phyloP scores from a whole-genome alignment of 2,113 vertebrate species.

The Tricholaema leucomelas region DNA sequence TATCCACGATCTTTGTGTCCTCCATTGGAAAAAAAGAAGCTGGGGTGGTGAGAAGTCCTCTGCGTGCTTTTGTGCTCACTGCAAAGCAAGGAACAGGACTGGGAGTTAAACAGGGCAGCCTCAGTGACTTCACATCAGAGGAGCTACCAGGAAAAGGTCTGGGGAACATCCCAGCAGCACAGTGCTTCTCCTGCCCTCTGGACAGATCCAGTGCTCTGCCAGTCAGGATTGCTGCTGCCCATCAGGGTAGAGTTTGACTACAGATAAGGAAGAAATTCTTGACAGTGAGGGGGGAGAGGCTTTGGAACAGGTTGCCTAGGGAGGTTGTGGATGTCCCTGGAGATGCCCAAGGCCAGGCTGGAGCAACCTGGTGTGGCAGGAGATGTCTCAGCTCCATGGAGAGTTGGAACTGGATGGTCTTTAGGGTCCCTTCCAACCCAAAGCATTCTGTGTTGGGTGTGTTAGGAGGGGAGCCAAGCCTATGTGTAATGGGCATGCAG shows the following conservation, averaged over 20 bases:
- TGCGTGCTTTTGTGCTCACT: not conserved
- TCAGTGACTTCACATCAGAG: not conserved
- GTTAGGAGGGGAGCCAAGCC: not conserved
- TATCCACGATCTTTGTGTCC: not conserved
- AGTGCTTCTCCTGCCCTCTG: not conserved
- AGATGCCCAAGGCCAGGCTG: no score
- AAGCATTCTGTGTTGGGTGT: no score
- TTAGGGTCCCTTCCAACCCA: no score
- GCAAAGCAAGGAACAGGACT: not conserved
- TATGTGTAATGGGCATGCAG: not conserved
- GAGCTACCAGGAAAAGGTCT: not conserved
- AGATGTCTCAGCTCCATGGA: no score
- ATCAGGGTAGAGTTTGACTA: not conserved
- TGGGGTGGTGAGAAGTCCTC: not conserved
- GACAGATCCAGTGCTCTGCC: accelerated
- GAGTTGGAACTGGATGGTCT: no score
- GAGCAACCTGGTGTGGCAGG: no score
- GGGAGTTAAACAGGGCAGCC: not conserved
- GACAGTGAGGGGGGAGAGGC: no score
- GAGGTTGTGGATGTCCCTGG: no score
- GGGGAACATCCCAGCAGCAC: not conserved
- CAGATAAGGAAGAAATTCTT: no score
- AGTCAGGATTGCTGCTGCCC: not conserved
- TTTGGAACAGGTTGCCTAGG: no score
- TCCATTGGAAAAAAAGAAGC: not conserved